A percentile compares a stretch with the other conserved stretches of the same genome.
phyloP scores from a whole-genome alignment of 92 coral and sea anemone genomes.

The Phenganax marumi region DNA sequence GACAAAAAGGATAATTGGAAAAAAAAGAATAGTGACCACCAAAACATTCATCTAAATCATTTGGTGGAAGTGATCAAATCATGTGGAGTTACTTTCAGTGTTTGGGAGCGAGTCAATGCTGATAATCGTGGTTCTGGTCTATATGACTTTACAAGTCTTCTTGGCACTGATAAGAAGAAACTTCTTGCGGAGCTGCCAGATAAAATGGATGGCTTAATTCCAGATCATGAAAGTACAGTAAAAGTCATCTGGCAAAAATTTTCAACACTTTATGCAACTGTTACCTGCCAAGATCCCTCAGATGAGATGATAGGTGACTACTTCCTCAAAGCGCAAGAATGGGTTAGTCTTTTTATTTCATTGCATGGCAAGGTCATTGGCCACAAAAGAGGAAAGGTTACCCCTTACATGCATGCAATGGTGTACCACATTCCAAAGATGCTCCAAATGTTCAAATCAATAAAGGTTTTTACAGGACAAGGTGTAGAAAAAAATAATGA shows the following conservation, averaged over 20 bases:
- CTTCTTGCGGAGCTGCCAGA: neutral
- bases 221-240: neutral
- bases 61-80: neutral
- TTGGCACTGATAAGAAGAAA: slow-evolving; percentile 21
- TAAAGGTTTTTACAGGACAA: slow-evolving; percentile 8
- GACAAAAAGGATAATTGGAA: neutral
- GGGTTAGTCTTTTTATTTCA: slow-evolving; percentile 9
- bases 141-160: slow-evolving; percentile 11
- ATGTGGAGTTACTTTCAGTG: neutral
- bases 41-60: neutral
- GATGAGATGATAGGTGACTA: slow-evolving; percentile 14
- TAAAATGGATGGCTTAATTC: slow-evolving; percentile 3
- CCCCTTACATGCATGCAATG: slow-evolving; percentile 12
- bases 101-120: slow-evolving; percentile 11
- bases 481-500: neutral
- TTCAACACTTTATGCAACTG: neutral
- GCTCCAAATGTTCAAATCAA: neutral
- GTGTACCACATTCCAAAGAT: neutral
- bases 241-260: slow-evolving; percentile 14
- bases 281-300: slow-evolving; percentile 11
- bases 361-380: slow-evolving; percentile 15
- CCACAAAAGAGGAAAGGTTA: slow-evolving; percentile 2
- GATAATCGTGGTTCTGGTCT: slow-evolving; percentile 17
- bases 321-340: slow-evolving; percentile 17
- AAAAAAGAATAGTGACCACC: neutral